A percentile compares a stretch with the other conserved stretches of the same genome.
These are phyloP conservation scores for Colletes gigas DNA, from an alignment of 1,140 invertebrate genomes.

Conservation along the genomic window DNA sequence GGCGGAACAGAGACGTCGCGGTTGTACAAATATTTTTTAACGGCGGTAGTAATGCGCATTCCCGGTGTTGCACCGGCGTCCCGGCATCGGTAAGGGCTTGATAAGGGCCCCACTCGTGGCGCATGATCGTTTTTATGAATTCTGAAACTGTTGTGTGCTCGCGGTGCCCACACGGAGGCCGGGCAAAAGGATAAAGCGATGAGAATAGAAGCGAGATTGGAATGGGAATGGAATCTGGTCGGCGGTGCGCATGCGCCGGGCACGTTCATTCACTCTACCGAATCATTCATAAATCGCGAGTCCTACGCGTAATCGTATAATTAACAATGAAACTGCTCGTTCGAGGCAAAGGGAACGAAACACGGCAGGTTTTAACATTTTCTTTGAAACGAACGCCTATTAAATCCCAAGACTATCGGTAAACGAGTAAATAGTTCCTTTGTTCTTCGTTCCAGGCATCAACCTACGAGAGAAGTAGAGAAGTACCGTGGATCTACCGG, in stretches of 20 bases:
- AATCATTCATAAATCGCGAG: constrained; percentile 58
- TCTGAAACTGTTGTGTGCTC: constrained; percentile 45
- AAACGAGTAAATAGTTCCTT: neutral
- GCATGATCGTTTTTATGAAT: constrained; percentile 50
- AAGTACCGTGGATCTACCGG: no score
- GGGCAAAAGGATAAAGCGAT: constrained; percentile 48
- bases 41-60: constrained; percentile 2
- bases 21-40: constrained; percentile 29
- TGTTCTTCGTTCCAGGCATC: neutral
- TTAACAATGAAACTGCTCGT: constrained; percentile 12
- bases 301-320: constrained; percentile 9
- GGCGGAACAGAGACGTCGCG: neutral
- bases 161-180: constrained; percentile 6
- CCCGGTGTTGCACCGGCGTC: neutral
- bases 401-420: no score
- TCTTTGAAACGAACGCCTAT: neutral
- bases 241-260: constrained; percentile 27
- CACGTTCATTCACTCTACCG: constrained; percentile 60
- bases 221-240: constrained; percentile 60
- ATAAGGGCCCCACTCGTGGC: neutral
- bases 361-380: neutral
- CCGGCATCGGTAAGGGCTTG: neutral
- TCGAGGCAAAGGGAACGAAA: neutral
- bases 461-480: no score
- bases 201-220: constrained; percentile 51